Base-by-base conservation (phyloP, 2,113 vertebrate genomes). In the Epinephelus lanceolatus region DNA sequence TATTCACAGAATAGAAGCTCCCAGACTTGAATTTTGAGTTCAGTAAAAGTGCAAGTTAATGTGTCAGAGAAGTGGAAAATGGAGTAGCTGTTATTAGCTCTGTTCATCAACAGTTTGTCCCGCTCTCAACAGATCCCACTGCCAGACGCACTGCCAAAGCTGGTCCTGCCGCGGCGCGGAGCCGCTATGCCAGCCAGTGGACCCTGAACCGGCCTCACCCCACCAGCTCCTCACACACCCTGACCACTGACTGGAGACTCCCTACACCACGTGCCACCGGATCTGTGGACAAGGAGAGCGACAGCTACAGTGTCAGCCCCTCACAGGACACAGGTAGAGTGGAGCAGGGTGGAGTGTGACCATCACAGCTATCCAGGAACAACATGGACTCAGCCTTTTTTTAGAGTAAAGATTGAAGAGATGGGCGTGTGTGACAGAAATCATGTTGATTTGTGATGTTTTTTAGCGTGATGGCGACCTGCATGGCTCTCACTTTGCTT, bases 261-360 rank as follows among this genome's bases (percentile, higher is more conserved):
- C 98, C 98, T 13, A 99, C 98, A 0, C 98, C 98, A 1, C 94
- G 97, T 2, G 97, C 98, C 17, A 90, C 97, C 0, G 98, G 98
- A 4, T 99, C 98, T 0, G 97, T 99, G 92, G 98, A 99, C 95
- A 99, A 99, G 90, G 98, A 99, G 85, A 99, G 98, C 0, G 98
- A 99, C 94, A 99, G 98, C 93, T 99, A 99, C 96, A 99, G 98
- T 0, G 98, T 99, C 95, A 99, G 98, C 92, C 98, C 98, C 5
- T 99, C 98, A 0, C 98, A 99, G 91, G 98, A 99, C 88, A 99
- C 98, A 96, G 98, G 98, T 99, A 81, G 23, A 53, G 51, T 18
- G 17, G 51, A 37, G 17, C 40, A 9, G 40, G 9, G n/a, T 19
- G 40, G n/a, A 47, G 21, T 13, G 40, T 10, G 17, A 70, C 5